These are phyloP conservation scores for Melanotaenia trifasciata DNA, from an alignment of 2,797 vertebrate genomes.

Conservation along the genomic window DNA sequence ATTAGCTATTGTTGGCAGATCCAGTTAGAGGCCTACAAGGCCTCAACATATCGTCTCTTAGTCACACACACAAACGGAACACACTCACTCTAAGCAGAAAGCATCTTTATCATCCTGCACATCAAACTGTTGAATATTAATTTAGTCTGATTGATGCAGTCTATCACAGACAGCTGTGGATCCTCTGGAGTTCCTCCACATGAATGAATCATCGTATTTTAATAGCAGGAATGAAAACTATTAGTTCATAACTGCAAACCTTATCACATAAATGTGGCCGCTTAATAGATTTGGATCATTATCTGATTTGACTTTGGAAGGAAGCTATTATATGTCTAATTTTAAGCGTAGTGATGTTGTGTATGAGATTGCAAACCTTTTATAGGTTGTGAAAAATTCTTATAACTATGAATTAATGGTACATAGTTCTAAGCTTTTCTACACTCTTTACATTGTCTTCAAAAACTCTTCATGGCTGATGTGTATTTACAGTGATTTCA, in stretches of 20 bases:
- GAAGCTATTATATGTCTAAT: neutral
- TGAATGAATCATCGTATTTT: slow-evolving; percentile 56
- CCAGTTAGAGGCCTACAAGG: slow-evolving; percentile 41
- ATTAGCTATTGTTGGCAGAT: slow-evolving; percentile 59
- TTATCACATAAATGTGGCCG: neutral
- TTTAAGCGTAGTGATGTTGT: neutral
- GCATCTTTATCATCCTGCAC: slow-evolving; percentile 44
- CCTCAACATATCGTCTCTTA: slow-evolving; percentile 45
- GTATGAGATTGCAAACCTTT: neutral
- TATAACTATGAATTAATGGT: neutral
- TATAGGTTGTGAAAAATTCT: neutral
- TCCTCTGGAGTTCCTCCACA: slow-evolving; percentile 62
- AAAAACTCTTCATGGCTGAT: slow-evolving; percentile 26
- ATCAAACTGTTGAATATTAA: slow-evolving; percentile 72
- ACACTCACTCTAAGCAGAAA: slow-evolving; percentile 29
- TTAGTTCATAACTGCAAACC: neutral
- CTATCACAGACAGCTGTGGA: slow-evolving; percentile 66
- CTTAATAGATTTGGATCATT: neutral
- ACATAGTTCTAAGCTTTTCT: neutral
- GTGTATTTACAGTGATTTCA: neutral
- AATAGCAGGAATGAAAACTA: slow-evolving; percentile 36
- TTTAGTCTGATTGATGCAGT: slow-evolving; percentile 66
- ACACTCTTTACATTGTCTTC: neutral
- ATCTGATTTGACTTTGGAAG: neutral
- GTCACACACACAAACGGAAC: slow-evolving; percentile 35